Conservation (phyloP, 2,888 invertebrate genomes). For the Frankliniella intonsa region DNA sequence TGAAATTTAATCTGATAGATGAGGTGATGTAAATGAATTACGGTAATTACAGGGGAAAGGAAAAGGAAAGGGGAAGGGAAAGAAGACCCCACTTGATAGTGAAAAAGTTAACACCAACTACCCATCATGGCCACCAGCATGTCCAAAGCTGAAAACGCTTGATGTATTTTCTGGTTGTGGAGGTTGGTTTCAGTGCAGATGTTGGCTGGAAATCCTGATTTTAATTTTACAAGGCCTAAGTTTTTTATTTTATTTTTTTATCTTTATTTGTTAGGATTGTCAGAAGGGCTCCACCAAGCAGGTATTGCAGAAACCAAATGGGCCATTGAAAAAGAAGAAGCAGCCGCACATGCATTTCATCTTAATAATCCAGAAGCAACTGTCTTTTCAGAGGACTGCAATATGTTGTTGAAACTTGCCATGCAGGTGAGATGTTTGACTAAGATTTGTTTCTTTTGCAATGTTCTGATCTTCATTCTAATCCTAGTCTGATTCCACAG, state of each 20-base stretch:
- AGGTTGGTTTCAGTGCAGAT: conserved; percentile 46
- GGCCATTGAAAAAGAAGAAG: conserved; percentile 75
- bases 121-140: conserved; percentile 43
- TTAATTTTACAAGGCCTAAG: not conserved
- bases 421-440: conserved; percentile 52
- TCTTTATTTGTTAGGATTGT: conserved; percentile 52
- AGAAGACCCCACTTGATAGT: conserved; percentile 49
- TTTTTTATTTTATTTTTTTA: not conserved
- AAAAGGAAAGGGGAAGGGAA: conserved; percentile 64
- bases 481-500: conserved; percentile 39
- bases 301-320: conserved; percentile 66
- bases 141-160: conserved; percentile 59
- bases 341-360: conserved; percentile 74
- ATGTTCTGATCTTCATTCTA: conserved; percentile 23
- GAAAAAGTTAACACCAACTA: conserved; percentile 40
- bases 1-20: conserved; percentile 19
- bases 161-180: conserved; percentile 87
- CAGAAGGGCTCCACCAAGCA: conserved; percentile 66
- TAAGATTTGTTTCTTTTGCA: not conserved
- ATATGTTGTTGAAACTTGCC: conserved; percentile 61
- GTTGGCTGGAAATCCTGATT: too few species aligned
- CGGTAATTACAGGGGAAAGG: conserved; percentile 53
- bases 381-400: conserved; percentile 81
- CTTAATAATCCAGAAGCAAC: conserved; percentile 67
- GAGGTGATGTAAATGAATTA: conserved; percentile 28